Conservation (phyloP, 1,140 invertebrate species). For the Pseudomyrmex pallidus region DNA sequence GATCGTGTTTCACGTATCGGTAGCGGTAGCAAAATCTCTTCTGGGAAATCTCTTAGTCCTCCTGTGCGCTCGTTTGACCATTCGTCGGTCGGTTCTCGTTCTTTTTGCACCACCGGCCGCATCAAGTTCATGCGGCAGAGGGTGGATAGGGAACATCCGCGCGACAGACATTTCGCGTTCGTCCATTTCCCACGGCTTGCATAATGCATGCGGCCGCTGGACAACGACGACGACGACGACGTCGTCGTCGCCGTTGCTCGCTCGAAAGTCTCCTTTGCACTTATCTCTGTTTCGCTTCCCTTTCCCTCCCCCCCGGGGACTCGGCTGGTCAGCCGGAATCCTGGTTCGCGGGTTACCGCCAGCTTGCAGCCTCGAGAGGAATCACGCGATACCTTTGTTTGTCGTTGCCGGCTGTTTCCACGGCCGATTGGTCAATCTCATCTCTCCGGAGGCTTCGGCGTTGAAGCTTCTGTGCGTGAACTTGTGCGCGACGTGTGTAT, state of each 20-base stretch:
- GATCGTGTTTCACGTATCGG: conserved; percentile 25
- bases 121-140: conserved; percentile 33
- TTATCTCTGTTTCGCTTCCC: conserved; percentile 53
- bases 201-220: conserved; percentile 73
- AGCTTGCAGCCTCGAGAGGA: conserved; percentile 43
- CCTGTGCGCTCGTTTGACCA: conserved; percentile 25
- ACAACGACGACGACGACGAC: not conserved
- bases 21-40: conserved; percentile 65
- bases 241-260: conserved; percentile 23
- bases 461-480: not conserved
- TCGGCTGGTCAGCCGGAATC: conserved; percentile 13
- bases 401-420: conserved; percentile 56
- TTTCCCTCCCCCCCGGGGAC: too few relatives aligned
- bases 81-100: conserved; percentile 34
- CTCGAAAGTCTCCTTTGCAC: conserved; percentile 62
- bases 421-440: conserved; percentile 43
- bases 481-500: not conserved
- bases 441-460: conserved; percentile 57
- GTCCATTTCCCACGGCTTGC: conserved; percentile 71
- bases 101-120: conserved; percentile 47
- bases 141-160: not conserved
- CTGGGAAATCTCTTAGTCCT: conserved; percentile 67
- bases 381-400: conserved; percentile 67
- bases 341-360: conserved; percentile 29
- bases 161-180: conserved; percentile 62